Base-by-base conservation (phyloP, 2,888 invertebrate species). In the Acutogordius australiensis region DNA sequence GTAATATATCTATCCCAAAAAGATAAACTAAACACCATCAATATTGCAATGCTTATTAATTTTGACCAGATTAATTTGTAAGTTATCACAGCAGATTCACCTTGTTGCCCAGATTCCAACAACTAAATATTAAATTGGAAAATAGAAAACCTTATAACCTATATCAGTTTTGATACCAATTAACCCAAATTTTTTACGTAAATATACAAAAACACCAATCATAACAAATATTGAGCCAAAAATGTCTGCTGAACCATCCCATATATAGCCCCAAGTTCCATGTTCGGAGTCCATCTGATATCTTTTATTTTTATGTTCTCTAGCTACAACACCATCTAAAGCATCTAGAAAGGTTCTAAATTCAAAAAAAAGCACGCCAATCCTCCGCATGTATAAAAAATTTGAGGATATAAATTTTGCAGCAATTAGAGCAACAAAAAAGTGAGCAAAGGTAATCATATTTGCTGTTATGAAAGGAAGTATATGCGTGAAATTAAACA, bases 1-100 rank as follows among this genome's bases (percentile, higher is more conserved):
- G 80, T 80, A 65, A 84, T 82, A 66, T 82, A 83, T 29, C 82
- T 77, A 72, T 84, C 84, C 84, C 84, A 84, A 4, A 80, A 79
- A 60, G 80, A 72, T 0, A 82, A 82, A 61, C 81, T 80, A 0
- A 82, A 69, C 59, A 81, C 67, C 68, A 84, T 74, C 68, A 81
- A 82, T 63, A 64, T 64, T 45, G 65, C 67, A 64, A 64, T 68
- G 62, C 64, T 66, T 57, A 65, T 45, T 2, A 66, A 64, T 18
- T 66, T 51, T 51, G 51, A 8, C 51, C 51, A 51, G 4, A 51
- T 51, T 8, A 23, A 4, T 51, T 51, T 51, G n/a, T 4, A 4
- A n/a, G 51, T n/a, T 51, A 51, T 23, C 4, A 26, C 23, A n/a
- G 51, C 23, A 37, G 44, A 8, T n/a, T 37, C 44, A 37, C 44